Evolutionary conservation across 2,797 vertebrate genomes (phyloP), one percentile per base, ranked within the genome.

Genomic region (Dallia pectoralis): DNA sequence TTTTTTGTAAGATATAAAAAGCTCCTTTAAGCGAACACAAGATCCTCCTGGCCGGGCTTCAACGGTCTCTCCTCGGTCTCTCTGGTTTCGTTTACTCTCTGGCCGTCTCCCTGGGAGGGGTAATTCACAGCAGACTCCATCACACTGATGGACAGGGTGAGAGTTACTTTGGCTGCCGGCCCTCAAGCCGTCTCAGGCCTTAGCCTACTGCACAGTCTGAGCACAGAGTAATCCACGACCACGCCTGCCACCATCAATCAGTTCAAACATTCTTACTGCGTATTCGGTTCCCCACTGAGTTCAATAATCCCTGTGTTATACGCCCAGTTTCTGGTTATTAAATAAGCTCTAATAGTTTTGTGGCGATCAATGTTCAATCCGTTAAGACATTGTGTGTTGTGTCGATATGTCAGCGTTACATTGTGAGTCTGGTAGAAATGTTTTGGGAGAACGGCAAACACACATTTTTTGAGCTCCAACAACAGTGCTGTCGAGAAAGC

Each of bases 71-170:
- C 22, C 14, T 48, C 67, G 29, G 5, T 18, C 25, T 44, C 66
- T 68, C 67, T 51, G 67, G 44, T 68, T 68, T 68, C 11, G 29
- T 40, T 67, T 29, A 67, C 67, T 27, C 25, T 47, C 27, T 48
- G 15, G 44, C 22, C 27, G n/a, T 40, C 67, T 48, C 67, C 25
- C 67, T 27, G 40, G 36, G 36, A 47, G 16, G 25, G 67, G 40
- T 49, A 33, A 66, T 36, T 66, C 64, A 66, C 19, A 18, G 16
- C 44, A 49, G 47, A 68, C 25, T 16, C 6, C 22, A 51, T 16
- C 44, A 27, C 67, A 68, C 12, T 49, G 67, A 68, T 68, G 67
- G 67, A 68, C 67, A 68, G 47, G 66, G 68, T 69, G 75, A 68
- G 67, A 68, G 25, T 49, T 49, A 30, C 44, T 49, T 68, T 68